Evolutionary conservation across 2,113 vertebrate genomes (phyloP).

Genomic region (Eulacestoma nigropectus): DNA sequence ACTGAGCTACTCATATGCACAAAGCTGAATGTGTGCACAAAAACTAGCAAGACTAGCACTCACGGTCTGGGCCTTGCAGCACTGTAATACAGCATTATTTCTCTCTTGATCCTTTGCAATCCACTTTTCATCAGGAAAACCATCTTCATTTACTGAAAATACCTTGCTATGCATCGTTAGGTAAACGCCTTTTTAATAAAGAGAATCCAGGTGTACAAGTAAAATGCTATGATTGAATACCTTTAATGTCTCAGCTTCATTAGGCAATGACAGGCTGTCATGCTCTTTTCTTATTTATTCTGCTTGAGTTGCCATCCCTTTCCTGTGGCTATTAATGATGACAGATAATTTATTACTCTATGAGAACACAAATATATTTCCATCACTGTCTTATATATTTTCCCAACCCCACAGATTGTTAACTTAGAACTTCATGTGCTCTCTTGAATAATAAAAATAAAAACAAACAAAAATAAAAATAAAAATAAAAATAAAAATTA

Average conservation of each 20-base stretch:
- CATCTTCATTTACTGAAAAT: constrained; percentile 1
- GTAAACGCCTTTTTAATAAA: constrained; percentile 65
- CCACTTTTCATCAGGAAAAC: neutral
- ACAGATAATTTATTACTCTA: constrained; percentile 48
- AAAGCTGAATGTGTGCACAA: neutral
- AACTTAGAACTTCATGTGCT: neutral
- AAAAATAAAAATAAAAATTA: neutral
- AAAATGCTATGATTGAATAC: constrained; percentile 44
- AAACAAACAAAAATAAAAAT: neutral
- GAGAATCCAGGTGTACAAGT: constrained; percentile 41
- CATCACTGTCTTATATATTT: neutral
- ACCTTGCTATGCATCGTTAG: constrained; percentile 24
- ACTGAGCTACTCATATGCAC: neutral
- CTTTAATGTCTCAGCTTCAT: constrained; percentile 46
- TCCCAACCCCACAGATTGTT: neutral
- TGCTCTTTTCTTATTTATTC: constrained; percentile 28
- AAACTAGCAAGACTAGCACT: neutral
- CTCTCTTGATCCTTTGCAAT: neutral
- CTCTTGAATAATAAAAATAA: neutral
- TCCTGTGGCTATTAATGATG: constrained; percentile 34
- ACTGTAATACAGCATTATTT: neutral
- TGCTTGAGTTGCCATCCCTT: constrained; percentile 38
- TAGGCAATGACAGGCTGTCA: constrained; percentile 21
- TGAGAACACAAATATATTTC: constrained; percentile 39
- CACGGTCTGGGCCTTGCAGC: neutral